Percentiles rank a stretch among this genome's conserved stretches.
Evolutionary conservation across 2,888 invertebrate genomes (phyloP).

Genomic region (Andrena flavipes): DNA sequence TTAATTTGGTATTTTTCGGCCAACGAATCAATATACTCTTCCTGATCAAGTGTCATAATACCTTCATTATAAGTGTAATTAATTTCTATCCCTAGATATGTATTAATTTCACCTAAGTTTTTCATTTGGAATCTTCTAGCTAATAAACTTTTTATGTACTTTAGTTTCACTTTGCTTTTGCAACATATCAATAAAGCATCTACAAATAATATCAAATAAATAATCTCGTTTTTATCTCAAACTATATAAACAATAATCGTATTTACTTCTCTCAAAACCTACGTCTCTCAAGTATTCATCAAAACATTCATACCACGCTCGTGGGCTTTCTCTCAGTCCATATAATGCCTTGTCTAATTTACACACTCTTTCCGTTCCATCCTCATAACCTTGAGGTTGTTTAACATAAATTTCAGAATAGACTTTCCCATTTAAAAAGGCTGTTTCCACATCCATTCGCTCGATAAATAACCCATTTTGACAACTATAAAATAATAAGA

Average conservation of each 20-base stretch:
- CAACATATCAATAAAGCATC: conserved; percentile 3
- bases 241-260: conserved; percentile 1
- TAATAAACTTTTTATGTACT: neutral
- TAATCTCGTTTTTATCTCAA: neutral
- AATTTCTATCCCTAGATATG: neutral
- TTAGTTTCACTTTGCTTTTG: neutral
- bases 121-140: neutral
- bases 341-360: conserved; percentile 2
- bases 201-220: neutral
- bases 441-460: conserved; percentile 28
- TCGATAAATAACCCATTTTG: conserved; percentile 22
- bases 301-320: conserved; percentile 12
- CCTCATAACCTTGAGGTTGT: conserved; percentile 19
- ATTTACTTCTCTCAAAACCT: neutral
- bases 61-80: neutral
- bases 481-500: conserved; percentile 23
- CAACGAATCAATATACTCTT: too few species aligned
- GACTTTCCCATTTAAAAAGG: conserved; percentile 10
- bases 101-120: neutral
- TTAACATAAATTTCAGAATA: conserved; percentile 4
- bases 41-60: too few species aligned
- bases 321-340: conserved; percentile 13
- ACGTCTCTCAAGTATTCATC: too few species aligned
- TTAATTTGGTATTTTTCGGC: too few species aligned
- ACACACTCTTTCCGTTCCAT: neutral